Evolutionary conservation across 2,113 vertebrate genomes (phyloP), one percentile per base, ranked within the genome.

Genomic region (Taxidea taxus): DNA sequence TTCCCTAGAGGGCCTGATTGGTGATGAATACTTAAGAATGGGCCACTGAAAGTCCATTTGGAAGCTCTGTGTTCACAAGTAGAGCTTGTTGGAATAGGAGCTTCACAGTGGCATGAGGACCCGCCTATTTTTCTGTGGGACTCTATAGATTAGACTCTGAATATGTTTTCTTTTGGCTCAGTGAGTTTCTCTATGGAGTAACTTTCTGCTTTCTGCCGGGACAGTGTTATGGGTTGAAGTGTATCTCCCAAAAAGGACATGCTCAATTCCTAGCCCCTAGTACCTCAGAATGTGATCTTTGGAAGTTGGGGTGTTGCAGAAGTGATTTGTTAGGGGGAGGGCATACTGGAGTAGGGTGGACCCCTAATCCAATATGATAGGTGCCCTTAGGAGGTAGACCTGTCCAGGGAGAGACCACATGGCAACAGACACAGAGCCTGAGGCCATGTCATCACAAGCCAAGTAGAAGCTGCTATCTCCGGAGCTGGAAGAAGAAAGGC

Each of bases 371-470:
- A 1, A 25, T 7, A 5, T 4, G 42, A 60, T 16, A 0, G 8
- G 14, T 3, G 2, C 47, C 42, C 21, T 72, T 1, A 29, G 21
- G 29, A 37, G 64, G 29, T 64, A 82, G 81, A 62, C 42, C 56
- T 9, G 8, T 1, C 3, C 3, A 16, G 74, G 70, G 31, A 47
- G 80, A 42, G 37, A 72, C 10, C 29, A 0, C 0, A 10, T 7
- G 23, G 23, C 0, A 2, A 12, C 27, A 74, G 68, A 37, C 51
- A 39, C 47, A 39, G 75, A 39, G 25, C 20, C 2, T 4, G 68
- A 20, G 3, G 47, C 4, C 15, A 66, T 0, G 34, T 2, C 1
- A 7, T 7, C 37, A 9, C 42, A 56, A 14, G 14, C 37, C 10
- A 44, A 9, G 54, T n/a, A 27, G 27, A 0, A 1, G 25, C 37